Percentiles rank a stretch among this genome's conserved stretches.
phyloP scores from a whole-genome alignment of 2,113 vertebrate species.

The Podocnemis expansa region DNA sequence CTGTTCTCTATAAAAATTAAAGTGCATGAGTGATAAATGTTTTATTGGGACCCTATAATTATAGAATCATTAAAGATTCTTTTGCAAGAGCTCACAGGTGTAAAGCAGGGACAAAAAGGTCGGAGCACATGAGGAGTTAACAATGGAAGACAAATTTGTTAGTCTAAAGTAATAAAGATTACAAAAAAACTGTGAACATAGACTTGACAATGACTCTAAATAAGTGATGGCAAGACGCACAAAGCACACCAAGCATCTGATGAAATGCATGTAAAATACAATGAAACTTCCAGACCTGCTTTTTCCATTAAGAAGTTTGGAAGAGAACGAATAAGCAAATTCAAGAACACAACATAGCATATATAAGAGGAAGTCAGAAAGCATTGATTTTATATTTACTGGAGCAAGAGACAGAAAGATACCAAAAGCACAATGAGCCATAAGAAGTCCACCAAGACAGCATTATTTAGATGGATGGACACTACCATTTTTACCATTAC shows the following conservation, averaged over 20 bases:
- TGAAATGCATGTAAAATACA: neutral
- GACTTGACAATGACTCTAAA: neutral
- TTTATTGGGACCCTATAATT: neutral
- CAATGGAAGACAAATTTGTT: neutral
- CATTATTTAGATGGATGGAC: neutral
- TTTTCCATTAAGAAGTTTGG: neutral
- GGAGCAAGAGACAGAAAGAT: neutral
- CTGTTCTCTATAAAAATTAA: neutral
- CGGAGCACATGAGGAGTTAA: neutral
- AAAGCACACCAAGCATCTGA: neutral
- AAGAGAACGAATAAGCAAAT: neutral
- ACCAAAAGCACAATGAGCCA: neutral
- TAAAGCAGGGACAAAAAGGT: neutral
- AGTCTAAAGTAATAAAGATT: neutral
- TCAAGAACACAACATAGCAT: neutral
- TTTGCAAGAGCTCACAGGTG: neutral
- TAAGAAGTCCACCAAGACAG: neutral
- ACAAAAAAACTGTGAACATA: fast-evolving
- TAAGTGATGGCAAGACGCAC: neutral
- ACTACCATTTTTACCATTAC: neutral
- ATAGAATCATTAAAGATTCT: neutral
- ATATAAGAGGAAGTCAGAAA: neutral
- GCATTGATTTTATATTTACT: neutral
- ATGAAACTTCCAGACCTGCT: neutral
- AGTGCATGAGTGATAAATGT: neutral